Evolutionary conservation across 2,113 vertebrate genomes (phyloP).

Genomic region (Emydura subglobosa): DNA sequence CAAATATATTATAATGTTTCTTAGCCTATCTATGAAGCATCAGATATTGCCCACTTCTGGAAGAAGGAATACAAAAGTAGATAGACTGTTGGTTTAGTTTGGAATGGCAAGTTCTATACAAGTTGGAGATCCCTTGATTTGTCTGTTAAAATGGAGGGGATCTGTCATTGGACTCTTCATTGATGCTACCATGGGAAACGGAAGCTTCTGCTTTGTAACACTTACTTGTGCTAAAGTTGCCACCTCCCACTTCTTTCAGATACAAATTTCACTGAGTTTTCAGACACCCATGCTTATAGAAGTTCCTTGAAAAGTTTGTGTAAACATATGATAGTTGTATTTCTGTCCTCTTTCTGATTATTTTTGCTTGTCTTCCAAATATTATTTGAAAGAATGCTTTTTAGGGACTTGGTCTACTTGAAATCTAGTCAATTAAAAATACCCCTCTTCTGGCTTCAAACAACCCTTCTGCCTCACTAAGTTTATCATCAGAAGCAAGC

Average conservation of each 20-base stretch:
- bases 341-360: neutral
- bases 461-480: neutral
- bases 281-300: neutral
- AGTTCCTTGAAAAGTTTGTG: neutral
- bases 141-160: neutral
- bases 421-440: too few species aligned
- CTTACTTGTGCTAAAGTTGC: neutral
- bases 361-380: neutral
- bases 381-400: neutral
- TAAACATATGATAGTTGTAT: neutral
- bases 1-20: neutral
- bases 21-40: neutral
- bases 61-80: neutral
- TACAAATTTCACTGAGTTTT: neutral
- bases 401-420: neutral
- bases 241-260: neutral
- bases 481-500: neutral
- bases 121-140: neutral
- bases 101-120: accelerated
- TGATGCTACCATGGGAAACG: neutral
- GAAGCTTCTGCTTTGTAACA: neutral
- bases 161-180: neutral
- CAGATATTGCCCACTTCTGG: neutral
- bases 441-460: neutral
- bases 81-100: accelerated